Evolutionary conservation across 2,888 invertebrate genomes (phyloP).

Genomic region (Pyrochroa serraticornis): DNA sequence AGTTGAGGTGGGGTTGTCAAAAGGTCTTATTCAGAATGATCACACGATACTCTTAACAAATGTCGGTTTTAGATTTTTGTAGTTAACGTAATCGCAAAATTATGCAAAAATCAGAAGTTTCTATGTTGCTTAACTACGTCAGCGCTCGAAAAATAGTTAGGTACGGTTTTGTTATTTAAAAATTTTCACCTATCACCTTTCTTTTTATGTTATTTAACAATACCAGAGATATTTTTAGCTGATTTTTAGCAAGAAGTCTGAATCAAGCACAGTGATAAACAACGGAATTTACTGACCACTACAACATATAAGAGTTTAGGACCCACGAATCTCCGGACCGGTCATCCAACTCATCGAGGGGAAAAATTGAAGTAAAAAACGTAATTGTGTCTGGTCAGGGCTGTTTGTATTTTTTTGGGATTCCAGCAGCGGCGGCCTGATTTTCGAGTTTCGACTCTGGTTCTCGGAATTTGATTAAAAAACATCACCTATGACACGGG

Average conservation of each 20-base stretch:
- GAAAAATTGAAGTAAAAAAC: constrained; percentile 44
- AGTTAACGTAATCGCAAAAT: too few species aligned
- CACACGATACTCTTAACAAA: neutral
- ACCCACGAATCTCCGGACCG: constrained; percentile 48
- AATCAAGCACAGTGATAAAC: constrained; percentile 11
- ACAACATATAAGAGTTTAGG: constrained; percentile 56
- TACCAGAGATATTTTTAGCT: constrained; percentile 10
- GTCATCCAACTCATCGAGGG: constrained; percentile 49
- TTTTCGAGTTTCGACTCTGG: too few species aligned
- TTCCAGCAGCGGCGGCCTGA: neutral
- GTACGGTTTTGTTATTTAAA: constrained; percentile 16
- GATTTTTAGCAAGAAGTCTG: neutral
- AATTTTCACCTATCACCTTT: constrained; percentile 20
- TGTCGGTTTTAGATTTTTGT: too few species aligned
- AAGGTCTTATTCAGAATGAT: neutral
- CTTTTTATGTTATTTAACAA: constrained; percentile 20
- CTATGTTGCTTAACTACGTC: too few species aligned
- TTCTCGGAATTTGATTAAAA: too few species aligned
- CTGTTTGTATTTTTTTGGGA: constrained; percentile 32
- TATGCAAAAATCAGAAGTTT: too few species aligned
- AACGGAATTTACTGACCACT: constrained; percentile 52
- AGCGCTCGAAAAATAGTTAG: too few species aligned
- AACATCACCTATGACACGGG: too few species aligned
- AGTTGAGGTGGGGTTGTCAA: neutral
- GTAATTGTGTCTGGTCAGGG: constrained; percentile 57